Conservation (phyloP, 2,888 invertebrate species). For the Myopa testacea region DNA sequence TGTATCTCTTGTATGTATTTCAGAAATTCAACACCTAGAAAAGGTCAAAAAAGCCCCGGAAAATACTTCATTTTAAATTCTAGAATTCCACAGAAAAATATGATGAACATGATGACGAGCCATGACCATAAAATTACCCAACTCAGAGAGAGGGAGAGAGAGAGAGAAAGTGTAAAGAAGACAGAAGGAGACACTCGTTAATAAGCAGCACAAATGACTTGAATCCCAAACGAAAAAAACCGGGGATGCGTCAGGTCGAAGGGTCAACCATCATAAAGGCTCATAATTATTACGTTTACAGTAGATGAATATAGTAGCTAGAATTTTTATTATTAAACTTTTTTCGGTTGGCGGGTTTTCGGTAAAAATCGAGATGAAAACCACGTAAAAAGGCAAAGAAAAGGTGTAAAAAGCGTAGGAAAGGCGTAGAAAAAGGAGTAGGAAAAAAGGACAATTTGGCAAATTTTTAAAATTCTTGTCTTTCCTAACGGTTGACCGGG, state of each 20-base stretch:
- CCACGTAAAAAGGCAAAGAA: not conserved
- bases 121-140: not conserved
- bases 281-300: constrained; percentile 37
- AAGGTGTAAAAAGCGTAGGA: not conserved
- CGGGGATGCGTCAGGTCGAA: not conserved
- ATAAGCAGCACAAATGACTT: constrained; percentile 19
- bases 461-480: constrained; percentile 33
- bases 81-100: not conserved
- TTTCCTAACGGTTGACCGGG: not conserved
- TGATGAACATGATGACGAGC: too few relatives aligned
- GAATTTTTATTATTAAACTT: constrained; percentile 32
- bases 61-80: not conserved
- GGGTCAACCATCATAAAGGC: not conserved
- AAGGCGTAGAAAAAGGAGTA: not conserved
- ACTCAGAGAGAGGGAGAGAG: not conserved
- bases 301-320: not conserved
- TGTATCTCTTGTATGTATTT: too few relatives aligned
- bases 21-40: too few relatives aligned
- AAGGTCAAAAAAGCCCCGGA: too few relatives aligned
- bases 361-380: constrained; percentile 2
- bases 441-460: constrained; percentile 27
- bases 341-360: not conserved
- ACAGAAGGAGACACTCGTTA: constrained; percentile 9
- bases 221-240: constrained; percentile 5
- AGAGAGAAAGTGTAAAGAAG: not conserved